Evolutionary conservation across 2,797 vertebrate species (phyloP), one percentile per base, ranked within the genome.

Genomic region (Artibeus lituratus): DNA sequence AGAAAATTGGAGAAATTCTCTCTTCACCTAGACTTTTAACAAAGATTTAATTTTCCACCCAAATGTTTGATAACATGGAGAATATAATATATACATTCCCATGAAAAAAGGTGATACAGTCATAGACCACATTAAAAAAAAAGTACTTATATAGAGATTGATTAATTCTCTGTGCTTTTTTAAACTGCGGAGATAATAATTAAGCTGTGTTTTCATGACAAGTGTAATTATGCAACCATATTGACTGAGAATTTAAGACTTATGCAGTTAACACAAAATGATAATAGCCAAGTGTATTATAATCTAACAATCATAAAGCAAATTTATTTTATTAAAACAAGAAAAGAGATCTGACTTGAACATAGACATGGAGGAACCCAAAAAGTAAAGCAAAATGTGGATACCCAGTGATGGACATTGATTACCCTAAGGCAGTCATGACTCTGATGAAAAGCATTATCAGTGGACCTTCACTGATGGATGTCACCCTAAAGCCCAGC

Each of bases 211-310:
- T 97, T 96, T 95, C 35, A 59, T 70, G 37, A 76, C 39, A 95
- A 93, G 26, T 94, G 0, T 95, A 94, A 96, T 95, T 93, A 91
- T 93, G 39, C 91, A 84, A 87, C 42, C 90, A 29, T 87, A 90
- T 81, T 91, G 72, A 51, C 53, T 53, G 78, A 89, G 18, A 85
- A 91, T 81, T 95, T 78, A 88, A 94, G 69, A 74, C 42, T 87
- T 78, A 2, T 69, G 14, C 2, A 69, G 12, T 91, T 95, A 94
- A 87, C n/a, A 78, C 44, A 82, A 87, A 96, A 59, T 87, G 24
- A 4, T 73, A 83, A 94, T 73, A 96, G 80, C 65, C 35, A 78
- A 91, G 32, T 32, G 26, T 87, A 42, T 29, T 92, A 2, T 72
- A 88, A 80, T 91, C 32, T 78, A 72, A 89, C 16, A 90, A 39